phyloP scores from a whole-genome alignment of 1,140 invertebrate genomes.

The Saccostrea echinata region DNA sequence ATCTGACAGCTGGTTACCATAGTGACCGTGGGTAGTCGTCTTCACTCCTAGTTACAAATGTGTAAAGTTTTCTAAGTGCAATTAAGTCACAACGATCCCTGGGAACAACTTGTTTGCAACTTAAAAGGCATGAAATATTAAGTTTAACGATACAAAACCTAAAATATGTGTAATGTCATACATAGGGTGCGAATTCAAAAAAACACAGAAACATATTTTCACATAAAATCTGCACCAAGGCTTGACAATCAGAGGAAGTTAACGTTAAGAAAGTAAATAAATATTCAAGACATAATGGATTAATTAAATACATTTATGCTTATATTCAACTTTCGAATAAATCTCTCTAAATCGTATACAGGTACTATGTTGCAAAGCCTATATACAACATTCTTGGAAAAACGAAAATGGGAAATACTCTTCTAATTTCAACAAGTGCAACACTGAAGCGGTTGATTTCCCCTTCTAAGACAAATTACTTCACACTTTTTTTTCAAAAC shows the following conservation, averaged over 20 bases:
- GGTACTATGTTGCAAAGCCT: conserved; percentile 21
- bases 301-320: background rate
- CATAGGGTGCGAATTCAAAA: too few relatives aligned
- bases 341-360: background rate
- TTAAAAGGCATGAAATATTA: conserved; percentile 33
- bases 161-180: too few relatives aligned
- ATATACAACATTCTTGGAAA: conserved; percentile 4
- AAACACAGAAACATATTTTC: too few relatives aligned
- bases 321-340: background rate
- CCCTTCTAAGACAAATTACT: background rate
- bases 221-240: too few relatives aligned
- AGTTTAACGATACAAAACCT: background rate
- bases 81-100: background rate
- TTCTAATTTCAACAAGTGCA: background rate
- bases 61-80: conserved; percentile 34
- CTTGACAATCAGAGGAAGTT: too few relatives aligned
- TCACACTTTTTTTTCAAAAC: background rate
- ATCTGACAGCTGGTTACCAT: conserved; percentile 30
- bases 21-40: conserved; percentile 5
- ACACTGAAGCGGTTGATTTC: background rate
- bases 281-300: background rate
- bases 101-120: conserved; percentile 36
- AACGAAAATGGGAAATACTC: conserved; percentile 30
- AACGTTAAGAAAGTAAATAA: background rate
- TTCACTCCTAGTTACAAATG: conserved; percentile 34